A percentile compares a stretch with the other conserved stretches of the same genome.
Evolutionary conservation across 2,888 invertebrate species (phyloP).

Genomic region (Gnatocerus cornutus): DNA sequence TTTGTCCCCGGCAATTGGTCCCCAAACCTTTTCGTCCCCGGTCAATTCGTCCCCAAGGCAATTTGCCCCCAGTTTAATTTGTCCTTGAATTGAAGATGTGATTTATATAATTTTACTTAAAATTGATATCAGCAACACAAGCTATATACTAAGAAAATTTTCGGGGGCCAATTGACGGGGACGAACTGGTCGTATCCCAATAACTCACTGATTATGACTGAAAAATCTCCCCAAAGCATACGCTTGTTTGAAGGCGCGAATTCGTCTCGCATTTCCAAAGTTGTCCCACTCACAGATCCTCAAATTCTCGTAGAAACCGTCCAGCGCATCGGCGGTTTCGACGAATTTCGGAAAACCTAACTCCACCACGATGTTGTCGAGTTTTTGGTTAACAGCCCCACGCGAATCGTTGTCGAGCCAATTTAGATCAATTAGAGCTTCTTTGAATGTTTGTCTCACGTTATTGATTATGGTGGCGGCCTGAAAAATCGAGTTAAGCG

Average conservation of each 20-base stretch:
- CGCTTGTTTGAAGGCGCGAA: slow-evolving; percentile 65
- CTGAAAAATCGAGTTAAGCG: slow-evolving; percentile 51
- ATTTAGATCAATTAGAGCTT: slow-evolving; percentile 68
- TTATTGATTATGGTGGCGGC: slow-evolving; percentile 69
- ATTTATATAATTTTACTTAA: too few relatives aligned
- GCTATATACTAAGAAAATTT: too few relatives aligned
- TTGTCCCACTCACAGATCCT: slow-evolving; percentile 67
- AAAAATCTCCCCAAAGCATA: slow-evolving; percentile 58
- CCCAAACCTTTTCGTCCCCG: too few relatives aligned
- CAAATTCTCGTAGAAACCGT: slow-evolving; percentile 67
- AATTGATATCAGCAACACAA: too few relatives aligned
- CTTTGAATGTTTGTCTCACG: slow-evolving; percentile 70
- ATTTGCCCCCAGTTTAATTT: too few relatives aligned
- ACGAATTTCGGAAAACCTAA: slow-evolving; percentile 66
- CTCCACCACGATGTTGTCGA: slow-evolving; percentile 70
- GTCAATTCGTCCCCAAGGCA: too few relatives aligned
- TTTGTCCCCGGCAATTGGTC: too few relatives aligned
- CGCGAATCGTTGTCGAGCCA: slow-evolving; percentile 75
- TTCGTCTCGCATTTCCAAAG: slow-evolving; percentile 65
- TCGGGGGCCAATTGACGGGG: too few relatives aligned
- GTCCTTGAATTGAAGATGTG: too few relatives aligned
- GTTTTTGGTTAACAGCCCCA: slow-evolving; percentile 71
- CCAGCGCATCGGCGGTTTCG: slow-evolving; percentile 57
- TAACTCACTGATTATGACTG: slow-evolving; percentile 19
- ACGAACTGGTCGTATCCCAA: too few relatives aligned